Base-by-base conservation (phyloP, 2,113 vertebrate genomes). In the Raphicerus campestris region DNA sequence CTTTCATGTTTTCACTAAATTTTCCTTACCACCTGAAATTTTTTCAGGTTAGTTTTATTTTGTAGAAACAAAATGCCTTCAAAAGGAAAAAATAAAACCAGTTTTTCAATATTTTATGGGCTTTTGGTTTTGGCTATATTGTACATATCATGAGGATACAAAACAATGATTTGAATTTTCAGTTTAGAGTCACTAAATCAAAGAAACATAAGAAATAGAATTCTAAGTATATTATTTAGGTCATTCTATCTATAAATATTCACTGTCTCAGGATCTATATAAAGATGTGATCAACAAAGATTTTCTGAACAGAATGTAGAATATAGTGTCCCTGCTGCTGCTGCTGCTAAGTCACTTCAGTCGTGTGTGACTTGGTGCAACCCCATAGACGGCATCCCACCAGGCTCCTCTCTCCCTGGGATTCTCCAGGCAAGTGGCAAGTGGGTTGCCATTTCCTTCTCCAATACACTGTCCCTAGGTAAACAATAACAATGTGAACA, bases 341-440 rank as follows among this genome's bases (percentile, higher is more conserved):
- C 22, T n/a, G 61, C 61, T n/a, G n/a, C 17, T 66, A 35, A 66
- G n/a, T 66, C 17, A 20, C n/a, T 35, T 66, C n/a, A 66, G n/a
- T 35, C 2, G 0, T 66, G n/a, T 66, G 8, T 0, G 32, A 35
- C n/a, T 66, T n/a, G 2, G 17, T 66, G n/a, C 0, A 0, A 66
- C n/a, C 16, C n/a, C 63, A 66, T 20, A 20, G 17, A 66, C 1
- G n/a, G 63, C 63, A 35, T 32, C n/a, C 63, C 63, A 20, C n/a
- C 32, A 35, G 63, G 63, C 9, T 66, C 32, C n/a, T 10, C 32
- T 20, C 8, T 20, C 63, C n/a, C 17, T 66, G 63, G 4, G 17
- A 20, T 66, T 66, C n/a, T 66, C n/a, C 32, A 66, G n/a, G 63
- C 63, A 66, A 35, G 63, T 17, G 30, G 61, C 10, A 58, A 66